Evolutionary conservation across 2,113 vertebrate genomes (phyloP).

Genomic region (Stegastes partitus): DNA sequence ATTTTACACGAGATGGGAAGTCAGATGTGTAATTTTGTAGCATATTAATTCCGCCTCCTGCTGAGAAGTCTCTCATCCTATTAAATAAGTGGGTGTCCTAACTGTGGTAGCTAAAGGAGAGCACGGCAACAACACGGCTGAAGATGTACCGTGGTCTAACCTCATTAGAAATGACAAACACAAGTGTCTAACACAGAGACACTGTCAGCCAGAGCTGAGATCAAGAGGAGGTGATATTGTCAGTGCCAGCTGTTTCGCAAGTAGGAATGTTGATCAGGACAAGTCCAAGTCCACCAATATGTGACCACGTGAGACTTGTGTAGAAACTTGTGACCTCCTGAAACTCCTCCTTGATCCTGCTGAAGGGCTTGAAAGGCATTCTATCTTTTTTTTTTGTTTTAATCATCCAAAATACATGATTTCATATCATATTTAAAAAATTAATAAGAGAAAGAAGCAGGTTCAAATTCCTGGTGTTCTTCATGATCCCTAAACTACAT

Average conservation of each 20-base stretch:
- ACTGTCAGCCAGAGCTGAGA: neutral
- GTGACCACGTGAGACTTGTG: slow-evolving; percentile 6
- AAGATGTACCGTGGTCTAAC: slow-evolving; percentile 12
- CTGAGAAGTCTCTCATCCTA: slow-evolving; percentile 32
- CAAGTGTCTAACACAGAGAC: neutral
- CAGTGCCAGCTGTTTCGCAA: slow-evolving; percentile 23
- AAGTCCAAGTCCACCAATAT: neutral
- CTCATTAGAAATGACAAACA: slow-evolving; percentile 38
- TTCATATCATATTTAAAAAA: no score
- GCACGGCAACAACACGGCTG: slow-evolving; percentile 7
- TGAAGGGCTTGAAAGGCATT: no score
- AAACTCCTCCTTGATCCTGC: neutral
- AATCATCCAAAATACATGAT: no score
- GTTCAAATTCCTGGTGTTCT: no score
- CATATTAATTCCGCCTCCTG: slow-evolving; percentile 54
- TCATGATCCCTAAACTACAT: no score
- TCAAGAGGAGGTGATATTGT: slow-evolving; percentile 17
- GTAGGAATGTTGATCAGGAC: slow-evolving; percentile 1
- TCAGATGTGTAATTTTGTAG: slow-evolving; percentile 63
- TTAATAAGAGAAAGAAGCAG: no score
- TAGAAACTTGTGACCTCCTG: neutral
- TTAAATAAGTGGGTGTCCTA: slow-evolving; percentile 39
- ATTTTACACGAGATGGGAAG: slow-evolving; percentile 63
- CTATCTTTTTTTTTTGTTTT: no score
- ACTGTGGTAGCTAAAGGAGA: slow-evolving; percentile 28